Base-by-base conservation (phyloP, 2,797 vertebrate genomes). In the Phrynocephalus guinanensis region DNA sequence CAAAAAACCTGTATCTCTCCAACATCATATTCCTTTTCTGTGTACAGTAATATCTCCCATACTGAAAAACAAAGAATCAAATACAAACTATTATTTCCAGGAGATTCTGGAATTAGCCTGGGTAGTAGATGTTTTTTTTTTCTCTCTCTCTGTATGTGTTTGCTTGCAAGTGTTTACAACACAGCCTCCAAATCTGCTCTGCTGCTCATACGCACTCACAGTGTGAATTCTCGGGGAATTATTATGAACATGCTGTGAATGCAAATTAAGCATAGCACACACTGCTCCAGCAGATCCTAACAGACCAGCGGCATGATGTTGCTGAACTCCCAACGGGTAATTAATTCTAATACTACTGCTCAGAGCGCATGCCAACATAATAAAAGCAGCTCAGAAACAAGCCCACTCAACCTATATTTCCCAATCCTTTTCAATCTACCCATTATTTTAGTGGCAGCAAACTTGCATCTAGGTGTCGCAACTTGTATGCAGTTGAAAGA, bases 211-310 rank as follows among this genome's bases (percentile, higher is more conserved):
- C 86, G 84, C 83, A 91, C 91, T 94, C 94, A 92, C 95, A 95
- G 93, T 89, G 88, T 71, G 86, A 93, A 92, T 92, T 93, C 92
- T 86, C 86, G 90, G 89, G 67, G 89, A 94, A 88, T 89, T 92
- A 91, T 94, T 93, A 93, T 80, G 77, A 86, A 89, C 93, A 90
- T 67, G 90, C 92, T 94, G 91, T 93, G 93, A 94, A 94, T 94
- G 88, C 92, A 95, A 94, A 95, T 94, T 92, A 94, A 93, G 91
- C 94, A 87, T 90, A 92, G 84, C 33, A 71, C 88, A 92, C 63
- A 63, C 56, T 78, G 77, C 85, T 94, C 87, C 88, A 90, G 71
- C 71, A 84, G 91, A 92, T 95, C 92, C 93, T 94, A 94, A 92
- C 87, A 91, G 91, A 84, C 92, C 90, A 89, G 76, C 86, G 72